Percentiles rank a stretch among this genome's conserved stretches.
Evolutionary conservation across 2,113 vertebrate genomes (phyloP).

Genomic region (Desmodus rotundus): DNA sequence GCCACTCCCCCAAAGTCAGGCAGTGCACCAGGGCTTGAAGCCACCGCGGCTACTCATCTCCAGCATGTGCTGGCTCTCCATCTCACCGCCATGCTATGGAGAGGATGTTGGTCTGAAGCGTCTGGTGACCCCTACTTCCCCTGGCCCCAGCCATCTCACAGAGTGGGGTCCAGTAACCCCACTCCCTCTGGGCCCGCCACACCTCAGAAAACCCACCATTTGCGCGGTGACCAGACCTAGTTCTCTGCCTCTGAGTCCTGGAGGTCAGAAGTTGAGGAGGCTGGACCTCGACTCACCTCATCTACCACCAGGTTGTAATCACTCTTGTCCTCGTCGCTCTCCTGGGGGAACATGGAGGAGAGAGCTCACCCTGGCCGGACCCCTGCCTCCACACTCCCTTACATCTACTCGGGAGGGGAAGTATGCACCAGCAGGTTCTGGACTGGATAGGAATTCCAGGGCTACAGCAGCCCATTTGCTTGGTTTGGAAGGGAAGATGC

Average conservation of each 20-base stretch:
- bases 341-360: constrained; percentile 55
- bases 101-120: background rate
- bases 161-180: background rate
- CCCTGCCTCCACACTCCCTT: background rate
- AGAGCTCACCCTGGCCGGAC: background rate
- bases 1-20: background rate
- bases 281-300: constrained; percentile 73
- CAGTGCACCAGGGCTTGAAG: background rate
- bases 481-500: background rate
- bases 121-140: background rate
- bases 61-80: background rate
- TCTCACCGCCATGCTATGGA: background rate
- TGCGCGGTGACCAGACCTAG: background rate
- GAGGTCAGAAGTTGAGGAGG: background rate
- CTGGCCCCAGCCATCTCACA: background rate
- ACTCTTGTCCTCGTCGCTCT: constrained; percentile 81
- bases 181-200: background rate
- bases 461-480: background rate
- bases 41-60: no score
- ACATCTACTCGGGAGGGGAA: background rate
- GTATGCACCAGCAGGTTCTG: no score
- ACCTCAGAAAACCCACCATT: background rate
- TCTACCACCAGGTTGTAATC: constrained; percentile 83
- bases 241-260: background rate
- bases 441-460: background rate